Base-by-base conservation (phyloP, 1,140 invertebrate genomes). In the Adoxophyes honmai region DNA sequence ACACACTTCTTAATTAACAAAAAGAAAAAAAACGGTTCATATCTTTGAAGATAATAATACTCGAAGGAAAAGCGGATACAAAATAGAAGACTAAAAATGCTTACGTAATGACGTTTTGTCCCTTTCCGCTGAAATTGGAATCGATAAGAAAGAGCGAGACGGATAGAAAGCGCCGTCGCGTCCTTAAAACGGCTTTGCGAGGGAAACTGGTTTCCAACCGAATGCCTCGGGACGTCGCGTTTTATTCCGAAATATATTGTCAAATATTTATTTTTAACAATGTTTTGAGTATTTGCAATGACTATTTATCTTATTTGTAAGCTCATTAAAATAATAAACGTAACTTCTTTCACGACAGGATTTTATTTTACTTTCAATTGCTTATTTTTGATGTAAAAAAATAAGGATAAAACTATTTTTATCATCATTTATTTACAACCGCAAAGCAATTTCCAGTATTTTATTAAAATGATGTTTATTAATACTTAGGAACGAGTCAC, bases 181-280 rank as follows among this genome's bases (percentile, higher is more conserved):
- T 77, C 78, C 73, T 81, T 78, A 68, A 65, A 73, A 78, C 83
- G 77, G 81, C 74, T 83, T 82, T 64, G 66, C 60, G 57, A 64
- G 70, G 71, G 59, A 78, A 84, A 85, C 84, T 78, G 76, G 79
- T 79, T 84, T 75, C 59, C 9, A 38, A 66, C 37, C 62, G 72
- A 81, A 85, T 75, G 81, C 79, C 86, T 56, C 84, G 84, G 84
- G 81, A 87, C 70, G 75, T 52, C 59, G 60, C 3, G 44, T 1
- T 37, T 52, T 64, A 37, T 34, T 36, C 15, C 13, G 14, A 11
- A 6, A 8, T 55, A 55, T 8, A 42, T 34, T 52, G 38, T 15
- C 16, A 57, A 13, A 37, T 39, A 16, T 37, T 39, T n/a, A 21
- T 9, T 1, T 11, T 38, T 15, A 9, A 37, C 35, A 34, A n/a